Conservation (phyloP, 1,140 invertebrate species). For the Phortica variegata region DNA sequence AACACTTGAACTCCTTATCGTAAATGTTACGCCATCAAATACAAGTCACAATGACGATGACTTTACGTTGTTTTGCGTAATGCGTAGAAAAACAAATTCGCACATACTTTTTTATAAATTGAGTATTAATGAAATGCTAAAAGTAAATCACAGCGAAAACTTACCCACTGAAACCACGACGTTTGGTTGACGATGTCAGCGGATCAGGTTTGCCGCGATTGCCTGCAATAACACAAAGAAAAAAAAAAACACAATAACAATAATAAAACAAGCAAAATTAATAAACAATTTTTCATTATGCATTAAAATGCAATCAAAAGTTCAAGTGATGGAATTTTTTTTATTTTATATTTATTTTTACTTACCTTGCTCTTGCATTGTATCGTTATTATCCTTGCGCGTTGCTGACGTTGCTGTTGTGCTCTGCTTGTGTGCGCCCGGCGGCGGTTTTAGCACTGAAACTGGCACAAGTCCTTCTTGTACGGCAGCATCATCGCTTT, state of each 20-base stretch:
- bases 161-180: conserved; percentile 78
- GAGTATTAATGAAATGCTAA: too few relatives aligned
- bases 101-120: too few relatives aligned
- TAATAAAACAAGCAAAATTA: too few relatives aligned
- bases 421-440: conserved; percentile 58
- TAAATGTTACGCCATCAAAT: too few relatives aligned
- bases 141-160: conserved; percentile 51
- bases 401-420: conserved; percentile 21
- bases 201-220: conserved; percentile 60
- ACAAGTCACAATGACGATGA: too few relatives aligned
- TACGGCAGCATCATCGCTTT: conserved; percentile 62
- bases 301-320: too few relatives aligned
- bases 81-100: too few relatives aligned
- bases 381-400: conserved; percentile 36
- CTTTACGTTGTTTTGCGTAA: too few relatives aligned
- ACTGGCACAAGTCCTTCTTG: conserved; percentile 82
- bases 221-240: conserved; percentile 18
- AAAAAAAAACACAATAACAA: neutral
- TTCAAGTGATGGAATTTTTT: conserved; percentile 1
- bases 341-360: conserved; percentile 1
- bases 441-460: conserved; percentile 76
- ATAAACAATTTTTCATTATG: too few relatives aligned
- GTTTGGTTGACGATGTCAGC: conserved; percentile 61
- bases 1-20: too few relatives aligned
- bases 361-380: conserved; percentile 50